Percentiles rank a stretch among this genome's conserved stretches.
Conservation (phyloP, 2,113 vertebrate species). For the Rhabdomys dilectus region DNA sequence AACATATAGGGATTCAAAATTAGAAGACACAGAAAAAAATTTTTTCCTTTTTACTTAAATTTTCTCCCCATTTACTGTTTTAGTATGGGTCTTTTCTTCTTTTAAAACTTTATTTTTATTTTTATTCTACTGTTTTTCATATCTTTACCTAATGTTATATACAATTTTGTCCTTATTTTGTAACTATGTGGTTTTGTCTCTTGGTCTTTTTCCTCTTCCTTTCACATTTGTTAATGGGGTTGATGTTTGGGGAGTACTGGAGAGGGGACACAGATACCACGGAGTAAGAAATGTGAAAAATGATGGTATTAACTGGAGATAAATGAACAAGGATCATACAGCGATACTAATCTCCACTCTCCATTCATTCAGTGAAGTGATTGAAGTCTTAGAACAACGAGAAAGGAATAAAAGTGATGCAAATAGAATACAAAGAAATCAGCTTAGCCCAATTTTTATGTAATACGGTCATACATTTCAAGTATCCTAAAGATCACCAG, state of each 20-base stretch:
- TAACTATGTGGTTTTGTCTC: not conserved
- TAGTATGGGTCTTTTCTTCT: not conserved
- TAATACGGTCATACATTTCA: not conserved
- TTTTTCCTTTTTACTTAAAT: not conserved
- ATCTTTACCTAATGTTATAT: not conserved
- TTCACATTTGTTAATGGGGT: not conserved
- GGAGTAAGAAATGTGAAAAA: not conserved
- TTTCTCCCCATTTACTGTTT: not conserved
- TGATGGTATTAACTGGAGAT: not conserved
- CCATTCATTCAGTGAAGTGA: not conserved
- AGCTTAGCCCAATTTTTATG: not conserved
- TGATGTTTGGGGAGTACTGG: not conserved
- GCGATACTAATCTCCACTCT: not conserved
- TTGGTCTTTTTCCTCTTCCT: not conserved
- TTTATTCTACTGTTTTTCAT: not conserved
- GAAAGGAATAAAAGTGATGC: not conserved
- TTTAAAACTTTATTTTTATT: not conserved
- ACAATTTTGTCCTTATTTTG: not conserved
- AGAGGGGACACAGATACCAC: not conserved
- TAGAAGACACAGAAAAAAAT: not conserved
- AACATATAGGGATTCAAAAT: not conserved
- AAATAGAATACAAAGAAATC: not conserved
- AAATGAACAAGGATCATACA: not conserved
- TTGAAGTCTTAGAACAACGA: not conserved
- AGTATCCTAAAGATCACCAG: not conserved